These are phyloP conservation scores for Misgurnus anguillicaudatus DNA, from an alignment of 2,113 vertebrate genomes.

Conservation along the genomic window DNA sequence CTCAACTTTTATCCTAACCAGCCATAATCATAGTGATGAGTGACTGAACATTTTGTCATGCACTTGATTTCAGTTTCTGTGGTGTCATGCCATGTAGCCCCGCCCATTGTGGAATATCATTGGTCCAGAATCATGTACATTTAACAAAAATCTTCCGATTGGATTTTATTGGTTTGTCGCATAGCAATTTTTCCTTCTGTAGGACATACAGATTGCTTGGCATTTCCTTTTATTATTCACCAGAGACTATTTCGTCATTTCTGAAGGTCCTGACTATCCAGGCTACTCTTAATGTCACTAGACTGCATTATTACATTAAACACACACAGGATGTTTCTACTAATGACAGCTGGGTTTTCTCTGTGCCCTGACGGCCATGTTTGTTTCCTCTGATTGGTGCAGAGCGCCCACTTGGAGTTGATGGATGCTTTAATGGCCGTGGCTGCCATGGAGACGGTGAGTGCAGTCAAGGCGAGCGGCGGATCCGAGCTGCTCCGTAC, in stretches of 20 bases:
- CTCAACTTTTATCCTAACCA: too few species aligned
- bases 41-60: too few species aligned
- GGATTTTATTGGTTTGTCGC: too few species aligned
- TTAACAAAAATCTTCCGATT: too few species aligned
- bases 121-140: too few species aligned
- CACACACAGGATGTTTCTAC: slow-evolving; percentile 36
- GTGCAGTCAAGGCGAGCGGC: slow-evolving; percentile 65
- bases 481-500: slow-evolving; percentile 64
- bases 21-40: too few species aligned
- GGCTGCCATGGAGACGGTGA: slow-evolving; percentile 81
- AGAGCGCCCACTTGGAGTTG: slow-evolving; percentile 86
- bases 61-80: too few species aligned
- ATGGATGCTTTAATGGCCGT: slow-evolving; percentile 86
- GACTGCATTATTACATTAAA: slow-evolving; percentile 49
- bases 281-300: slow-evolving; percentile 41
- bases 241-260: neutral
- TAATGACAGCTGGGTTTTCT: slow-evolving; percentile 37
- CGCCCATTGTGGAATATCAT: too few species aligned
- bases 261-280: neutral
- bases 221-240: too few species aligned
- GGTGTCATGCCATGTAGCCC: too few species aligned
- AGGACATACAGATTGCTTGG: too few species aligned
- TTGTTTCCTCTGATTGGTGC: slow-evolving; percentile 57
- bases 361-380: slow-evolving; percentile 41
- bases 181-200: too few species aligned